Evolutionary conservation across 2,113 vertebrate species (phyloP), one percentile per base, ranked within the genome.

Genomic region (Myiagra hebetior): DNA sequence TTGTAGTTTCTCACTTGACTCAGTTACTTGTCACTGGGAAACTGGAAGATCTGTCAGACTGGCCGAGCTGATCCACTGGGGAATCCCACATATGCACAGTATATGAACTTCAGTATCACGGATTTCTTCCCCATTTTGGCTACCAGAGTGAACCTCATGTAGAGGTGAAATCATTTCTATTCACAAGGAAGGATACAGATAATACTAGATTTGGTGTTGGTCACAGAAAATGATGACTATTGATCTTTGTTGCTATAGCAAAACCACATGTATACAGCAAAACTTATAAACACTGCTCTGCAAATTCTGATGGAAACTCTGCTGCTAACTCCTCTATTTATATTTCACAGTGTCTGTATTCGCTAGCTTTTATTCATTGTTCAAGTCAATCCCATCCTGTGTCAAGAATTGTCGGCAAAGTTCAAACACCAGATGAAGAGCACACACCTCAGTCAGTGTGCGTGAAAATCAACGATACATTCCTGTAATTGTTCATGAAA

Each of bases 181-280:
- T 88, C 55, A 42, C 30, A 70, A 62, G 46, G 42, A 79, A 90
- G 46, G 46, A 73, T 73, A 41, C 27, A 91, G 55, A 89, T 74
- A 73, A 59, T 80, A 39, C 11, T 50, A 59, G 64, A 88, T 85
- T 69, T 90, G 35, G 10, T 75, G n/a, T 7, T 44, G 37, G 46
- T 53, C 50, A 15, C 42, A 94, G 91, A 83, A 91, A 79, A 84
- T 75, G 10, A 93, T 74, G 86, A 81, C 63, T 86, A 15, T 55
- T 95, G 73, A 59, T 74, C 37, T 92, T 67, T 72, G 86, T 93
- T 92, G 55, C 91, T 93, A 77, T 68, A 87, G 93, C 56, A 95
- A 96, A 93, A 67, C 60, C 75, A 68, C 76, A 78, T 64, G 21
- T 56, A 89, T 91, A 91, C 55, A 91, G 67, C 72, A 92, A 88